Evolutionary conservation across 1,140 invertebrate species (phyloP), one percentile per base, ranked within the genome.

Genomic region (Orussus abietinus): DNA sequence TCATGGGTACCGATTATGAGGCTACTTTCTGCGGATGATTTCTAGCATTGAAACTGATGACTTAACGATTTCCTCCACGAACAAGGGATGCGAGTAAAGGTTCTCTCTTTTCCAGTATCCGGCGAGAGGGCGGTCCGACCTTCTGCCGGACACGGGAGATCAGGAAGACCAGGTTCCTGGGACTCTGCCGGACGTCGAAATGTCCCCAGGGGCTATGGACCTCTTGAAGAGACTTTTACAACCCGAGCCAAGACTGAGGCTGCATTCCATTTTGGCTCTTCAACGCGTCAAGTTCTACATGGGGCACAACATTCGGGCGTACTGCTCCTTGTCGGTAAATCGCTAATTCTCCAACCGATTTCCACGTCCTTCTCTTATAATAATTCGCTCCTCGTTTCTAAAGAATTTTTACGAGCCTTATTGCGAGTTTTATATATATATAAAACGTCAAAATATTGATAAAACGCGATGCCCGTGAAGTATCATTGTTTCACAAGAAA

Each of bases 261-360:
- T 77, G 5, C 63, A 61, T 40, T 68, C 67, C 5, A 45, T 77
- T 3, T 47, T 66, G 2, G 53, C 52, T 3, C 55, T 77, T 18
- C 66, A 75, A 47, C 57, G 64, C 35, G 69, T 73, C 32, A 67
- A 73, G n/a, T 77, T 77, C 53, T 77, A 69, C 51, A 68, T 74
- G 60, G 67, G 68, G 13, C 50, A 67, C 33, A 59, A 72, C 43
- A 49, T 77, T 34, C 52, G 51, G 11, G 56, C 11, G 5, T 36
- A 36, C 18, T 19, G n/a, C 7, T 21, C 12, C 34, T 7, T 11
- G 18, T 19, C n/a, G 12, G 34, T 36, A 20, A 36, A 19, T n/a
- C n/a, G n/a, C n/a, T n/a, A n/a, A n/a, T n/a, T n/a, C n/a, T n/a
- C n/a, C n/a, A n/a, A n/a, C n/a, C n/a, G 9, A 36, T 36, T 10